Conservation (phyloP, 2,888 invertebrate genomes). For the Polietes domitor region DNA sequence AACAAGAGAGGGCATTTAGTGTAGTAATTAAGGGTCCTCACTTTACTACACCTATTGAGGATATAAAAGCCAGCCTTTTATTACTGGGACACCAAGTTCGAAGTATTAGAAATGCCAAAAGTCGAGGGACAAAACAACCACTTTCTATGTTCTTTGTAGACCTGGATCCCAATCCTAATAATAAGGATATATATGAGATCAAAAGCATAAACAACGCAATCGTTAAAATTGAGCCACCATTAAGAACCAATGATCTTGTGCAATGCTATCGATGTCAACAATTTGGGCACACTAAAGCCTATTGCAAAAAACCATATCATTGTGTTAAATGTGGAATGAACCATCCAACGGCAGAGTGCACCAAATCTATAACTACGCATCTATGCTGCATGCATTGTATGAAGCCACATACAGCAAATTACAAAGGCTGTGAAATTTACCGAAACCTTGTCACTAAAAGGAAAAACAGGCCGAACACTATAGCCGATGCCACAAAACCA, state of each 20-base stretch:
- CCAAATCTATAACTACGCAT: not conserved
- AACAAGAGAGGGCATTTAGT: not conserved
- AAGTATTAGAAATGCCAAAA: slow-evolving; percentile 32
- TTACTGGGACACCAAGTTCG: slow-evolving; percentile 29
- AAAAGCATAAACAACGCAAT: slow-evolving; percentile 40
- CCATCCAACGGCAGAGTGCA: slow-evolving; percentile 15
- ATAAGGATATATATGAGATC: slow-evolving; percentile 30
- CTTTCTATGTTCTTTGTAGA: slow-evolving; percentile 54
- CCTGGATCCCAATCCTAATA: slow-evolving; percentile 49
- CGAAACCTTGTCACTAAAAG: not conserved
- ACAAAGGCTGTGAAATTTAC: not conserved
- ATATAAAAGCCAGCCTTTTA: not conserved
- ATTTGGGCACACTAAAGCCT: slow-evolving; percentile 47
- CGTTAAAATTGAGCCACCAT: slow-evolving; percentile 46
- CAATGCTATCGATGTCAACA: slow-evolving; percentile 57
- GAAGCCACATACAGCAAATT: not conserved
- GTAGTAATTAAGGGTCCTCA: not conserved
- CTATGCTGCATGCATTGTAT: slow-evolving; percentile 4
- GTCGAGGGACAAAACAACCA: slow-evolving; percentile 28
- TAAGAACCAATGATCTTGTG: slow-evolving; percentile 9
- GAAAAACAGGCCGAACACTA: not conserved
- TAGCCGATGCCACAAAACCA: too few species aligned
- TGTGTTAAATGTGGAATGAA: slow-evolving; percentile 34
- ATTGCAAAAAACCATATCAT: slow-evolving; percentile 41
- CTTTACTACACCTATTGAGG: not conserved